Percentiles rank a stretch among this genome's conserved stretches.
Evolutionary conservation across 2,888 invertebrate species (phyloP).

Genomic region (Allophyes oxyacanthae): DNA sequence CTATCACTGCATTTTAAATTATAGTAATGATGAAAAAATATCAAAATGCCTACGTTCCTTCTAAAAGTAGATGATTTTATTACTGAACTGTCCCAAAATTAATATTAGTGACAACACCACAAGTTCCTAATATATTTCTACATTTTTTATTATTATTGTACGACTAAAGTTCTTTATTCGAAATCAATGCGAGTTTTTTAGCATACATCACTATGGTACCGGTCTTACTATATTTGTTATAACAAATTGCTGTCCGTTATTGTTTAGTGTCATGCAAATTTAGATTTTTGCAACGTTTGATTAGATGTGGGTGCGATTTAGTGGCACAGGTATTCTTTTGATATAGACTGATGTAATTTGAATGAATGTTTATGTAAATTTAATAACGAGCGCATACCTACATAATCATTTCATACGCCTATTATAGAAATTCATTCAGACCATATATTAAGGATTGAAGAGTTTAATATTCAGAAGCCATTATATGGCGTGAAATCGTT

Average conservation of each 20-base stretch:
- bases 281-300: conserved; percentile 70
- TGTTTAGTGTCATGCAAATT: conserved; percentile 71
- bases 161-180: conserved; percentile 2
- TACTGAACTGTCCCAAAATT: too few relatives aligned
- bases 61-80: too few relatives aligned
- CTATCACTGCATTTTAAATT: too few relatives aligned
- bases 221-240: conserved; percentile 50
- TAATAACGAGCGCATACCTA: conserved; percentile 40
- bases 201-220: conserved; percentile 32
- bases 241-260: conserved; percentile 46
- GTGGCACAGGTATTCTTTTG: conserved; percentile 61
- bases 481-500: conserved; percentile 28
- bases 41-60: too few relatives aligned
- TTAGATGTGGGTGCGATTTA: conserved; percentile 66
- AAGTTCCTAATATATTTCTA: too few relatives aligned
- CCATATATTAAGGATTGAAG: conserved; percentile 12
- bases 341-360: conserved; percentile 52
- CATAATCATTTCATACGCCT: conserved; percentile 30
- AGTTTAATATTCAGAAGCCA: conserved; percentile 34
- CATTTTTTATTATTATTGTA: too few relatives aligned
- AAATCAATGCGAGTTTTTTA: conserved; percentile 22
- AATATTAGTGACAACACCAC: too few relatives aligned
- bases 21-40: too few relatives aligned
- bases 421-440: conserved; percentile 39
- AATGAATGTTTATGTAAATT: conserved; percentile 50